Conservation (phyloP, 2,888 invertebrate genomes). For the Meganola albula region DNA sequence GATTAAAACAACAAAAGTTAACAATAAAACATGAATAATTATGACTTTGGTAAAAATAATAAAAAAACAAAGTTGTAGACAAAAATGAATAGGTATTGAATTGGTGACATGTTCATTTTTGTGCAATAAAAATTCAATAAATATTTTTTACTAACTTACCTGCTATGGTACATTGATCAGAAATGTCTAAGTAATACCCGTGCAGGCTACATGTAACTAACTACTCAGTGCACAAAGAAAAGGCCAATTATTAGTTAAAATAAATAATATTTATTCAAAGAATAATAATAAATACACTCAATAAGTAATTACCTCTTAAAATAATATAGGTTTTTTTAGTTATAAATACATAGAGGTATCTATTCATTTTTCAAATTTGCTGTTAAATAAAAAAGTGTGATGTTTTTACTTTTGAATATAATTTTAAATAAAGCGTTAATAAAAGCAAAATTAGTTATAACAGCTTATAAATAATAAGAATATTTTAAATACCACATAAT, state of each 20-base stretch:
- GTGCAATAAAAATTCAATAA: no score
- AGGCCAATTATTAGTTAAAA: slow-evolving; percentile 29
- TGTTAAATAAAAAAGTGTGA: background rate
- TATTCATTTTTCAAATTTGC: background rate
- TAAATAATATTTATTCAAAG: slow-evolving; percentile 37
- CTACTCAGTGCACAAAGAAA: slow-evolving; percentile 34
- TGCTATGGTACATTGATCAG: no score
- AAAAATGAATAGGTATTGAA: no score
- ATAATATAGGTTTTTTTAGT: slow-evolving; percentile 13
- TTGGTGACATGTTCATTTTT: no score
- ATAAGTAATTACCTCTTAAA: slow-evolving; percentile 15
- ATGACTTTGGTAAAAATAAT: no score
- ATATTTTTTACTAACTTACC: no score
- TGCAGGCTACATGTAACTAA: no score
- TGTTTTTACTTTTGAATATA: slow-evolving; percentile 1
- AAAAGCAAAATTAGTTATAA: slow-evolving; percentile 52
- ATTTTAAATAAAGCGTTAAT: slow-evolving; percentile 43
- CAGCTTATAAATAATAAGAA: slow-evolving; percentile 30
- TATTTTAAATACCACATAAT: slow-evolving; percentile 34
- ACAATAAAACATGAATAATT: no score
- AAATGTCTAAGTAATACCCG: no score
- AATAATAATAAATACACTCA: slow-evolving; percentile 21
- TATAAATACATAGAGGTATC: no score
- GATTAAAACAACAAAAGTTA: no score
- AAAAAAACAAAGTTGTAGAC: no score